These are phyloP conservation scores for Hydrozoanthus gracilis DNA, from an alignment of 92 coral and sea anemone genomes.

Conservation along the genomic window DNA sequence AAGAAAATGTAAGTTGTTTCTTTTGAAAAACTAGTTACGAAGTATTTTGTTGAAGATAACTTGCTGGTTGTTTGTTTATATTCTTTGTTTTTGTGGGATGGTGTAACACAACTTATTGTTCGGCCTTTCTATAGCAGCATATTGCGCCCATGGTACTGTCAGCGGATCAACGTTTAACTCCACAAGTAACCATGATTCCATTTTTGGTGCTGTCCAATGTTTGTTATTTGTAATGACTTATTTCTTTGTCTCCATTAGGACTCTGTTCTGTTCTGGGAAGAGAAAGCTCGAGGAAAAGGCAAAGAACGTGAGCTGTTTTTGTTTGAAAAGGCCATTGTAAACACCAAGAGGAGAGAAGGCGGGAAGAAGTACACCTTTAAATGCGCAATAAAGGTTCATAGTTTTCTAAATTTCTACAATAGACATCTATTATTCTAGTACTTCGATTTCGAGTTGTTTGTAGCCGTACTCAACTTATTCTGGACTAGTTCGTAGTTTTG, in stretches of 20 bases:
- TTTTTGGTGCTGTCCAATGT: not conserved
- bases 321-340: conserved; percentile 95
- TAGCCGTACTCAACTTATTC: not conserved
- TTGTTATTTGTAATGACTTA: not conserved
- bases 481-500: too few relatives aligned
- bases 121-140: too few relatives aligned
- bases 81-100: too few relatives aligned
- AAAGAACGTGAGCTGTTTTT: conserved; percentile 91
- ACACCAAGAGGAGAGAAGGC: conserved; percentile 89
- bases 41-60: too few relatives aligned
- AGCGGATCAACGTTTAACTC: too few relatives aligned
- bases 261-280: conserved; percentile 94
- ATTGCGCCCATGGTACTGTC: too few relatives aligned
- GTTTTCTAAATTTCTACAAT: not conserved
- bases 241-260: conserved; percentile 61
- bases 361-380: conserved; percentile 86
- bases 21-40: too few relatives aligned
- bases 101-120: too few relatives aligned
- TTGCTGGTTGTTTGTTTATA: too few relatives aligned
- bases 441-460: not conserved
- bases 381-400: conserved; percentile 81
- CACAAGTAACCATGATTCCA: not conserved
- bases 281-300: conserved; percentile 95
- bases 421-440: not conserved
- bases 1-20: too few relatives aligned